phyloP scores from a whole-genome alignment of 2,888 invertebrate genomes.

The Caradrina clavipalpis region DNA sequence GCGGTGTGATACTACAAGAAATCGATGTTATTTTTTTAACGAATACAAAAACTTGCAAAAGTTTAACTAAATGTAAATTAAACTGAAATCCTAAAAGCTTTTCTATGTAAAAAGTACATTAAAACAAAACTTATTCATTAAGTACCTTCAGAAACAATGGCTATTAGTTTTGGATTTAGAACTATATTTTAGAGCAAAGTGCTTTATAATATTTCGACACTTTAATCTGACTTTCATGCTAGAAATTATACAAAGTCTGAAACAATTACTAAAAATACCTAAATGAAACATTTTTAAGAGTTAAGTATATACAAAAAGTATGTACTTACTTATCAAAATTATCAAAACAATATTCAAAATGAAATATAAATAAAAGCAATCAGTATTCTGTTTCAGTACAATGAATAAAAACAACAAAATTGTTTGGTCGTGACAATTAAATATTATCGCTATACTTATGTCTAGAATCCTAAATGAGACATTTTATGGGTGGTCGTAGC shows the following conservation, averaged over 20 bases:
- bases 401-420: constrained; percentile 44
- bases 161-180: neutral
- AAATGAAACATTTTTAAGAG: constrained; percentile 8
- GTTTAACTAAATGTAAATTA: neutral
- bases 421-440: constrained; percentile 44
- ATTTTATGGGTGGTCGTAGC: constrained; percentile 44
- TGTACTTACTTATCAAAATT: constrained; percentile 6
- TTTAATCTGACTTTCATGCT: neutral
- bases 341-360: constrained; percentile 18
- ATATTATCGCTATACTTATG: constrained; percentile 43
- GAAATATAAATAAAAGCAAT: constrained; percentile 36
- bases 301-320: neutral
- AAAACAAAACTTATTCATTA: constrained; percentile 2
- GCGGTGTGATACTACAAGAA: neutral
- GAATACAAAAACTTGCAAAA: too few species aligned
- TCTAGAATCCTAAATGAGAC: constrained; percentile 54
- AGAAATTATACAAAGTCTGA: neutral
- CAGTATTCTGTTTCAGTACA: constrained; percentile 36
- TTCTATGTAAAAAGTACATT: neutral
- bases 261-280: constrained; percentile 3
- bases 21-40: neutral
- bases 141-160: neutral
- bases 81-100: constrained; percentile 3
- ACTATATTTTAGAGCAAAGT: neutral
- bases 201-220: neutral